phyloP scores from a whole-genome alignment of 2,113 vertebrate species.

The Dipodomys ordii region DNA sequence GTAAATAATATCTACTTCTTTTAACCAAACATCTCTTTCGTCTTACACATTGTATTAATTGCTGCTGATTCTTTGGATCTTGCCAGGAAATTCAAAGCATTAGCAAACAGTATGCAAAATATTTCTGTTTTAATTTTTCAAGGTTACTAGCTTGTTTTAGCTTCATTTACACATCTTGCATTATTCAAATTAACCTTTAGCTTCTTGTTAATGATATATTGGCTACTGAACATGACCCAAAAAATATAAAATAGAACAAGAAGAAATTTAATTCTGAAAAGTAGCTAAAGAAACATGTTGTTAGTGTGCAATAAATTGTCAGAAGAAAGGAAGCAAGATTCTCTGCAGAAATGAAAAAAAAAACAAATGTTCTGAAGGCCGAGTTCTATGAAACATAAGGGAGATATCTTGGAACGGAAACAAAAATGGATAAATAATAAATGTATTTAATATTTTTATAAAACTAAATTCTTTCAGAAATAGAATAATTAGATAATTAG shows the following conservation, averaged over 20 bases:
- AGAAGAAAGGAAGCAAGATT: background rate
- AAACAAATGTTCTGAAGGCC: background rate
- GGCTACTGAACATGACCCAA: conserved; percentile 47
- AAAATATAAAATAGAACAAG: background rate
- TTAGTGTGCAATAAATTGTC: background rate
- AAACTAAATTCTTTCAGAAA: background rate
- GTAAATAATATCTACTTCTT: conserved; percentile 42
- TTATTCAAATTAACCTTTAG: conserved; percentile 60
- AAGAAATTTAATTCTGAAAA: conserved; percentile 11
- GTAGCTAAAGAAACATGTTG: background rate
- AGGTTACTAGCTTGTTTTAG: conserved; percentile 39
- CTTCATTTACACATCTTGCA: conserved; percentile 59
- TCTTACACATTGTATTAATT: conserved; percentile 45
- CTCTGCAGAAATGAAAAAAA: background rate
- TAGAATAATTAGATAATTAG: background rate
- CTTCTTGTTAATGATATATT: conserved; percentile 40
- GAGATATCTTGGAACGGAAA: background rate
- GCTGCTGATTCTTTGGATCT: conserved; percentile 32
- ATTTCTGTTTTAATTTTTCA: conserved; percentile 63
- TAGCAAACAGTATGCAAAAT: conserved; percentile 6
- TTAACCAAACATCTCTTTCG: conserved; percentile 51
- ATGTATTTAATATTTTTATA: background rate
- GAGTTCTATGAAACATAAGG: background rate
- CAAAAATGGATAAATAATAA: background rate
- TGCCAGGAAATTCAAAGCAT: conserved; percentile 7